Evolutionary conservation across 2,797 vertebrate species (phyloP), one percentile per base, ranked within the genome.

Genomic region (Karalla daura): DNA sequence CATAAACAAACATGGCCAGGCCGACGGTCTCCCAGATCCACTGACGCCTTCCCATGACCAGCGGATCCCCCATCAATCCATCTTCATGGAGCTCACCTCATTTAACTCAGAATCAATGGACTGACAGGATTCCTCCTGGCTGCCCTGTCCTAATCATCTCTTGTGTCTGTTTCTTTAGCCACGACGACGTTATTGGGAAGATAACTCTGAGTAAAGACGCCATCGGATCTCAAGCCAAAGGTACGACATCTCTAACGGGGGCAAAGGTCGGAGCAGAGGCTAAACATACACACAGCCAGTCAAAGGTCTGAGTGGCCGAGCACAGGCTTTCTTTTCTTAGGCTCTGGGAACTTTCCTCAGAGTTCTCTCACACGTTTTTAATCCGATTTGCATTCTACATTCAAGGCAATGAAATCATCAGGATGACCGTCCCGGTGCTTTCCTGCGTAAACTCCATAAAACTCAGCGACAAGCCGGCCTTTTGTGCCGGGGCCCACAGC

Each of bases 131-230:
- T 64, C 37, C 49, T n/a, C 15, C 2, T 56, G 8, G 1, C 5
- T 28, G 56, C 17, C 27, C 10, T 56, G 39, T 73, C 25, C 67
- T 44, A 18, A 66, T 44, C 25, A 21, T 2, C 50, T 8, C 21
- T 43, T 23, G 63, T 43, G 17, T 76, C 36, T 61, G 25, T 76
- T 41, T 67, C 24, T 39, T 17, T 73, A 98, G 97, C 70, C 96
- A 98, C 0, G 96, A 97, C 1, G 96, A 98, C n/a, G 65, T 96
- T 59, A 98, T 97, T 7, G 96, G 96, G 73, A 97, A 97, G 88
- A 94, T 98, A 76, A 94, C 87, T 0, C 93, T 98, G 69, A 96
- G 86, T 82, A 95, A 86, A 87, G 96, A 96, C 28, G 86, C 86
- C 25, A 96, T 98, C 43, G 86, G 91, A 0, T 92, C 94, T 0